Evolutionary conservation across 2,888 invertebrate genomes (phyloP).

Genomic region (Tachina fera): DNA sequence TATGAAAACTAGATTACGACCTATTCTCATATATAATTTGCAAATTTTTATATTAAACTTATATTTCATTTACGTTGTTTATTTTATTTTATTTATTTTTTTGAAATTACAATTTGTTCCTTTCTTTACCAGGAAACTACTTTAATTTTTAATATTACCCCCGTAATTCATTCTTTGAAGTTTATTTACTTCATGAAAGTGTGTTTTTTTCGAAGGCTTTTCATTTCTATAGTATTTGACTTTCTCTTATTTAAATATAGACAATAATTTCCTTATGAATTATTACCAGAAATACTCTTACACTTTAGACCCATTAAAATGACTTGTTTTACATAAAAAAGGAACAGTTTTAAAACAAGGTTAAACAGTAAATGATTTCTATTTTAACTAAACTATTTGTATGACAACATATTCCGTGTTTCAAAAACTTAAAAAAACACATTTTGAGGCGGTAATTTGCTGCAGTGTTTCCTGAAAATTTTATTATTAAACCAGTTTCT

Average conservation of each 20-base stretch:
- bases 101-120: too few relatives aligned
- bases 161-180: too few relatives aligned
- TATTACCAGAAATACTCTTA: slow-evolving; percentile 4
- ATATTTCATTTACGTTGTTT: too few relatives aligned
- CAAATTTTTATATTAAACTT: too few relatives aligned
- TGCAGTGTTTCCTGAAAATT: slow-evolving; percentile 66
- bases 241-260: neutral
- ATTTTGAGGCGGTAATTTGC: slow-evolving; percentile 40
- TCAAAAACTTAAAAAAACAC: slow-evolving; percentile 18
- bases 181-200: too few relatives aligned
- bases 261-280: slow-evolving; percentile 19
- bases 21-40: too few relatives aligned
- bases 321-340: slow-evolving; percentile 5
- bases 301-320: neutral
- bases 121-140: too few relatives aligned
- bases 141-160: too few relatives aligned
- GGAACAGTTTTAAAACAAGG: slow-evolving; percentile 40
- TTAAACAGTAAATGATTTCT: slow-evolving; percentile 10
- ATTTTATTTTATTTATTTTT: too few relatives aligned
- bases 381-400: neutral
- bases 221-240: too few relatives aligned
- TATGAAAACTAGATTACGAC: too few relatives aligned
- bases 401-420: slow-evolving; percentile 40
- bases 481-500: slow-evolving; percentile 36
- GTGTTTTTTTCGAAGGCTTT: too few relatives aligned